Evolutionary conservation across 2,888 invertebrate species (phyloP).

Genomic region (Invenusta paracnida): DNA sequence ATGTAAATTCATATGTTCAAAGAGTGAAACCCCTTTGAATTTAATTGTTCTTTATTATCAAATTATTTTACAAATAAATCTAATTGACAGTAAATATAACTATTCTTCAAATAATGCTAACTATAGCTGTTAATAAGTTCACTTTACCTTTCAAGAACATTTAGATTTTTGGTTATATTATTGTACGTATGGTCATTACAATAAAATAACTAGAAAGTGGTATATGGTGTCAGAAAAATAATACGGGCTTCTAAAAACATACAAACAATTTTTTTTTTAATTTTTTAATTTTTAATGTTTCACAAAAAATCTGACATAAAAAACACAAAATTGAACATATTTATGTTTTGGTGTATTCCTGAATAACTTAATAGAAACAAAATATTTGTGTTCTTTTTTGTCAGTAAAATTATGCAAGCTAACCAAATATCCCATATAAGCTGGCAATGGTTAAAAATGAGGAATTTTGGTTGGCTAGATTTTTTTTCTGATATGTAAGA

Average conservation of each 20-base stretch:
- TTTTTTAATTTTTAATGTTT: background rate
- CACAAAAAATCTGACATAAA: background rate
- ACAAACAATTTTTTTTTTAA: too few relatives aligned
- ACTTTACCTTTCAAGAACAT: background rate
- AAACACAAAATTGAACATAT: background rate
- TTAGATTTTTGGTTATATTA: background rate
- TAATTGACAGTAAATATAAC: background rate
- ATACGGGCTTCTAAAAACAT: too few relatives aligned
- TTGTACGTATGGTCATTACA: too few relatives aligned
- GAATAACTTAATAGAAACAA: background rate
- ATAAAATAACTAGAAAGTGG: too few relatives aligned
- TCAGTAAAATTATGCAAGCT: background rate
- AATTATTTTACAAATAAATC: too few relatives aligned
- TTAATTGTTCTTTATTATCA: too few relatives aligned
- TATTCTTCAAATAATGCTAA: background rate
- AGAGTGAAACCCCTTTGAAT: too few relatives aligned
- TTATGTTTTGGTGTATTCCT: background rate
- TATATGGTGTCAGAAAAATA: too few relatives aligned
- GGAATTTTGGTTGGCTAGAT: background rate
- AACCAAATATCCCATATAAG: background rate
- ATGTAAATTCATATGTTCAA: too few relatives aligned
- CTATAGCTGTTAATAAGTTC: background rate
- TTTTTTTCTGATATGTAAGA: background rate
- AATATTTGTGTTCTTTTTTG: background rate
- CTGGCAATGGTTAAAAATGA: background rate